Percentiles rank a stretch among this genome's conserved stretches.
phyloP scores from a whole-genome alignment of 1,140 invertebrate species.

The Leucophenga varia region DNA sequence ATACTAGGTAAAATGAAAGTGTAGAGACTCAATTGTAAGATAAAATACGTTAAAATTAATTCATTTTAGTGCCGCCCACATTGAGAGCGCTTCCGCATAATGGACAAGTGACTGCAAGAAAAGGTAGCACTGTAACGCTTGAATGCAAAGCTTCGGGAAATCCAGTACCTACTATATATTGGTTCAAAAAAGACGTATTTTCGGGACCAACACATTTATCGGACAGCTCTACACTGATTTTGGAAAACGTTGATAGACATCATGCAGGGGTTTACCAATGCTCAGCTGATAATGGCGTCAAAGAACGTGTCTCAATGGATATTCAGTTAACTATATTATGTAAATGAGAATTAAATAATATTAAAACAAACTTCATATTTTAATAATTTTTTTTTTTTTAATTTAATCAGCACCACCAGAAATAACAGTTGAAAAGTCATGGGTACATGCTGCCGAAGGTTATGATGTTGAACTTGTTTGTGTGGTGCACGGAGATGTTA shows the following conservation, averaged over 20 bases:
- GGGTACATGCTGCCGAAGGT: slow-evolving; percentile 60
- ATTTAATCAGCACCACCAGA: slow-evolving; percentile 59
- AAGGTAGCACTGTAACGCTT: slow-evolving; percentile 62
- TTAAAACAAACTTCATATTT: neutral
- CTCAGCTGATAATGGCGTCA: slow-evolving; percentile 67
- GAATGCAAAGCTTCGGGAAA: slow-evolving; percentile 63
- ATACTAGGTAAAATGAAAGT: slow-evolving; percentile 57
- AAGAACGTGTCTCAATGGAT: slow-evolving; percentile 63
- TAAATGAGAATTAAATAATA: slow-evolving; percentile 42
- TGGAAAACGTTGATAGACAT: slow-evolving; percentile 64
- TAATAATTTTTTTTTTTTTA: neutral
- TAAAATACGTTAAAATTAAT: neutral
- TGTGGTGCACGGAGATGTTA: slow-evolving; percentile 58
- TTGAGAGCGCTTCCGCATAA: slow-evolving; percentile 57
- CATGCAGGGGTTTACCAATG: slow-evolving; percentile 67
- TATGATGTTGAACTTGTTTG: slow-evolving; percentile 59
- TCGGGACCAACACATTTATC: slow-evolving; percentile 52
- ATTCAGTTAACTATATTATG: slow-evolving; percentile 63
- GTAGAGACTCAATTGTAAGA: too few relatives aligned
- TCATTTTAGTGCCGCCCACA: slow-evolving; percentile 58
- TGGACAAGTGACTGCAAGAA: slow-evolving; percentile 60
- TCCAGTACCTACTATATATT: slow-evolving; percentile 57
- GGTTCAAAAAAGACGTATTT: slow-evolving; percentile 54
- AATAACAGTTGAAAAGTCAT: slow-evolving; percentile 58
- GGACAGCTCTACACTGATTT: slow-evolving; percentile 60